Evolutionary conservation across 2,888 invertebrate species (phyloP), one percentile per base, ranked within the genome.

Genomic region (Acrocera orbiculus): DNA sequence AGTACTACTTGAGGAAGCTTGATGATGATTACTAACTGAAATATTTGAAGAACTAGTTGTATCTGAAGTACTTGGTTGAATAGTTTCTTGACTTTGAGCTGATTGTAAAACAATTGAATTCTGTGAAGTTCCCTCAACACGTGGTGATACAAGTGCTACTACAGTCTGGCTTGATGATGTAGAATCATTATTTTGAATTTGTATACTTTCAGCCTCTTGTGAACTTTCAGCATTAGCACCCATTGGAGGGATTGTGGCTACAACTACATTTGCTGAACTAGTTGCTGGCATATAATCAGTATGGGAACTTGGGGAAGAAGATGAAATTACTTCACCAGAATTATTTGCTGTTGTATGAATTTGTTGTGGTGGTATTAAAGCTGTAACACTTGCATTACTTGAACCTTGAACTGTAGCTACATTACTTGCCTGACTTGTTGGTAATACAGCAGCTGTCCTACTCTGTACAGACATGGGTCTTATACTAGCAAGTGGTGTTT

Each of bases 401-500:
- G 40, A 44, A 44, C 24, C 46, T 46, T 36, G 49, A 39, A 54
- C 46, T 11, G 51, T 48, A 5, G 52, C 49, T 31, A 57, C 57
- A 39, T 56, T 64, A 36, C 75, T 73, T 32, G 76, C 77, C 40
- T 59, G 59, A 20, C 58, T 59, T 27, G 81, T 81, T 1, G 85
- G 85, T 29, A 82, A 65, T 34, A 86, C 81, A 30, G 79, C 79
- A 14, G 77, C 78, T 44, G 76, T 78, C 35, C 76, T 61, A 23
- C 73, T 65, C 32, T 73, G 75, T 33, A 76, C 72, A 3, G 80
- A 77, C 70, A 92, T 87, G 1, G 92, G 92, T 22, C 90, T 69
- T 48, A 93, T 92, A 46, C 90, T 89, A 14, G 92, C 93, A 40
- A 90, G 66, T 1, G 81, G 89, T 1, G 89, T 85, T 53, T 83